Conservation (phyloP, 2,888 invertebrate species). For the Athrips mouffetella region DNA sequence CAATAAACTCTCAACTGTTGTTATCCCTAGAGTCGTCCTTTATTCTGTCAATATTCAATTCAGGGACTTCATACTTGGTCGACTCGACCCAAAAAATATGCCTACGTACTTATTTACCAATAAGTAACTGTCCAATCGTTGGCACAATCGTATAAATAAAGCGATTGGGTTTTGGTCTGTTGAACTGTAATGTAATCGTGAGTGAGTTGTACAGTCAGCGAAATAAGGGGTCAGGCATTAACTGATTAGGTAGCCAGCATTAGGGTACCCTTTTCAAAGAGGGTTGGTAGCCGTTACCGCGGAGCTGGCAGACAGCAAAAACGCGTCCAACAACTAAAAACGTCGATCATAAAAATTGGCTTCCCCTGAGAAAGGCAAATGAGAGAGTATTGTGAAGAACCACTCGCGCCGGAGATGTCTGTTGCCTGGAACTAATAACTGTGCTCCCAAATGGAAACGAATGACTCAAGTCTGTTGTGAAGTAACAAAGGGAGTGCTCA, state of each 20-base stretch:
- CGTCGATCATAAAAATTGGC: constrained; percentile 23
- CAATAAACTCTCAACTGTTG: too few relatives aligned
- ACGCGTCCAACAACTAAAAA: constrained; percentile 33
- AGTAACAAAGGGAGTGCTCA: neutral
- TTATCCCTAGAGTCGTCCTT: too few relatives aligned
- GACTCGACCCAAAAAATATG: neutral
- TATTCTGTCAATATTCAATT: too few relatives aligned
- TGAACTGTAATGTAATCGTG: neutral
- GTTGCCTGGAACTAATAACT: constrained; percentile 7
- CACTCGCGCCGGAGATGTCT: constrained; percentile 5
- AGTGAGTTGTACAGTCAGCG: constrained; percentile 25
- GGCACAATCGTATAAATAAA: neutral
- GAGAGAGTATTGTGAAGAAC: constrained; percentile 11
- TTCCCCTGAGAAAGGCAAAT: constrained; percentile 9
- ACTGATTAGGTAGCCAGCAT: constrained; percentile 35
- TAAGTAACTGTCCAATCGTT: neutral
- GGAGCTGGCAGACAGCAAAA: constrained; percentile 44
- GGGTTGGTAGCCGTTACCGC: neutral
- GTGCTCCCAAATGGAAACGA: neutral
- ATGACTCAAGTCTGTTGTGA: neutral
- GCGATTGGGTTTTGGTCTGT: neutral
- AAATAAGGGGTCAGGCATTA: constrained; percentile 39
- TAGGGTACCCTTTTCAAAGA: constrained; percentile 40
- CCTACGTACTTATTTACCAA: neutral
- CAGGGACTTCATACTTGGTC: neutral